Evolutionary conservation across 2,797 vertebrate genomes (phyloP).

Genomic region (Dromococcyx pavoninus): DNA sequence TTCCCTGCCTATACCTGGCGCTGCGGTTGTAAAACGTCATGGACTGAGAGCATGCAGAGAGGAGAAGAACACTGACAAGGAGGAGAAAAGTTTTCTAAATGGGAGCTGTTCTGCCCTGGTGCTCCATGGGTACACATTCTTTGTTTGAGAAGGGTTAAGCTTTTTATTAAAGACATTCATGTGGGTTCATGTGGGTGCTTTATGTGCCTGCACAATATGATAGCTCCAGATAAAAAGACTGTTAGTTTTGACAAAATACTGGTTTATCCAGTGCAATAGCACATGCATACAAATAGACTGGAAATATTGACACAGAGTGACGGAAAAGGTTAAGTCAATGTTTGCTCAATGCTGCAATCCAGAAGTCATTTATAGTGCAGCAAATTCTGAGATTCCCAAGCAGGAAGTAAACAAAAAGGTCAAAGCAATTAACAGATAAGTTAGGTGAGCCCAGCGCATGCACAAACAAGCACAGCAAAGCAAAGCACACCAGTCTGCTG

Average conservation of each 20-base stretch:
- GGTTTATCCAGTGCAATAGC: conserved; percentile 28
- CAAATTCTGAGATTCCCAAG: conserved; percentile 34
- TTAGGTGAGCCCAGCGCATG: background rate
- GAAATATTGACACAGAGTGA: conserved; percentile 50
- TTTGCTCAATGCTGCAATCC: conserved; percentile 63
- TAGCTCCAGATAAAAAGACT: conserved; percentile 16
- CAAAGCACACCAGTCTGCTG: background rate
- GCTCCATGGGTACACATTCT: background rate
- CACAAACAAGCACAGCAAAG: background rate
- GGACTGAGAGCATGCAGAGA: fast-evolving
- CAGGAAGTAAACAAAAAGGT: conserved; percentile 71
- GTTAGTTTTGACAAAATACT: background rate
- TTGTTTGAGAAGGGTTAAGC: background rate
- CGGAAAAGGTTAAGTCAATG: conserved; percentile 74
- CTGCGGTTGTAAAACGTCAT: background rate
- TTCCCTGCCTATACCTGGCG: background rate
- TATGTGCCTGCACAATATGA: background rate
- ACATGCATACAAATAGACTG: conserved; percentile 50
- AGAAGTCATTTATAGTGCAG: conserved; percentile 10
- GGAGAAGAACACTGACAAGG: background rate
- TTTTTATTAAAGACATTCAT: background rate
- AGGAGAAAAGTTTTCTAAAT: background rate
- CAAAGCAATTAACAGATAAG: conserved; percentile 73
- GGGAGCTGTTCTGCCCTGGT: fast-evolving
- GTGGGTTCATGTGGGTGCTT: background rate